A percentile compares a stretch with the other conserved stretches of the same genome.
These are phyloP conservation scores for Melanotaenia trifasciata DNA, from an alignment of 2,797 vertebrate genomes.

Conservation along the genomic window DNA sequence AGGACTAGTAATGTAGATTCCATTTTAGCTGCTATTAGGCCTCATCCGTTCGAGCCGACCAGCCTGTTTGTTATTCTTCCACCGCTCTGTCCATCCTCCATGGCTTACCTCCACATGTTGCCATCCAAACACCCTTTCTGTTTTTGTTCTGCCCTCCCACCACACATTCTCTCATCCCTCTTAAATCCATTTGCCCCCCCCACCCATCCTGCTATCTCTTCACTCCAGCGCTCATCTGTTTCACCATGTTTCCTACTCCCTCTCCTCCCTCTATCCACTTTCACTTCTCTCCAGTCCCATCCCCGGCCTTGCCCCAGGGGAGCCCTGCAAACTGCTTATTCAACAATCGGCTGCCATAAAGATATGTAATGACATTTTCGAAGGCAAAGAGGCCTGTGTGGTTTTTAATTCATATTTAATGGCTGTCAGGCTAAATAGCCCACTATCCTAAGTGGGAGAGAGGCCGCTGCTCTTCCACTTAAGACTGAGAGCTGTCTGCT, in stretches of 20 bases:
- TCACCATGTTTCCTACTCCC: conserved; percentile 48
- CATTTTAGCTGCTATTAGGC: conserved; percentile 87
- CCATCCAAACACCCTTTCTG: neutral
- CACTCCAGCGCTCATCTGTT: conserved; percentile 51
- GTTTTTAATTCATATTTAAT: conserved; percentile 91
- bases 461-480: conserved; percentile 77
- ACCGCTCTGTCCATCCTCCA: conserved; percentile 50
- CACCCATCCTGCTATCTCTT: conserved; percentile 46
- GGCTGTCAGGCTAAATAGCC: conserved; percentile 86
- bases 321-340: conserved; percentile 87
- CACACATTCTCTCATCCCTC: conserved; percentile 52
- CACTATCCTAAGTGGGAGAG: conserved; percentile 84
- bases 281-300: conserved; percentile 63
- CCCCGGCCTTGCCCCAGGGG: conserved; percentile 74
- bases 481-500: conserved; percentile 75
- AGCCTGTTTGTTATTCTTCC: conserved; percentile 74
- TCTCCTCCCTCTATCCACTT: conserved; percentile 42
- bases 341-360: conserved; percentile 87
- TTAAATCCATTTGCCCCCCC: conserved; percentile 50
- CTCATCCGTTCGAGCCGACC: conserved; percentile 73
- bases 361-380: conserved; percentile 88
- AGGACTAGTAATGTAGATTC: conserved; percentile 88
- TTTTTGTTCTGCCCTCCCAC: conserved; percentile 50
- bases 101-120: neutral
- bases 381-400: conserved; percentile 88